Conservation (phyloP, 1,140 invertebrate genomes). For the Eubasilissa regina region DNA sequence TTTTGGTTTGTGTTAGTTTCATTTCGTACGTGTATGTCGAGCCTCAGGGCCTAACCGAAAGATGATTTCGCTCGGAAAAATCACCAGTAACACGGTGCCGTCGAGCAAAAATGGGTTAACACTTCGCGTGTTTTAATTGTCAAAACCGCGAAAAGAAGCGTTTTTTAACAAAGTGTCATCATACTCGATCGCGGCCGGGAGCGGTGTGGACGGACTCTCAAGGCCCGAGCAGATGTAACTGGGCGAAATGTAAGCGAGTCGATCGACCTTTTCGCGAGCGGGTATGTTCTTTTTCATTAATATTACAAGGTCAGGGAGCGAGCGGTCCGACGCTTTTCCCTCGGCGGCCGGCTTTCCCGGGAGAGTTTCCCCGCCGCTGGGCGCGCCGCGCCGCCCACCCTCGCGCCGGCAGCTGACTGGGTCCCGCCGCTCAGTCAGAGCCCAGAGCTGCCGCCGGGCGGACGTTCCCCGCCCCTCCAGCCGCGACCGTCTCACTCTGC, state of each 20-base stretch:
- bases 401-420: constrained; percentile 1
- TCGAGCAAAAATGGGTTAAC: not conserved
- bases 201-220: not conserved
- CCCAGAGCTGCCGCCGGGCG: constrained; percentile 38
- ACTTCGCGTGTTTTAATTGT: not conserved
- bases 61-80: constrained; percentile 12
- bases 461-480: constrained; percentile 29
- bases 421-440: constrained; percentile 28
- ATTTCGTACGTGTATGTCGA: constrained; percentile 17
- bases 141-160: not conserved
- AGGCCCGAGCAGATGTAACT: not conserved
- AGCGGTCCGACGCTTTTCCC: not conserved
- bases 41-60: constrained; percentile 8
- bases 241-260: not conserved
- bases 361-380: constrained; percentile 18
- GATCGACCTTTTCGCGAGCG: not conserved
- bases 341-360: constrained; percentile 13
- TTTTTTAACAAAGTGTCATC: constrained; percentile 1
- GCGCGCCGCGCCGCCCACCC: not conserved
- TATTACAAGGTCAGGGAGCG: constrained; percentile 24
- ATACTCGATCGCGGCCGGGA: not conserved
- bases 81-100: not conserved
- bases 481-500: not conserved
- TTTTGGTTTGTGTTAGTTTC: constrained; percentile 3
- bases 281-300: not conserved